Base-by-base conservation (phyloP, 2,113 vertebrate genomes). In the Ascaphus truei region DNA sequence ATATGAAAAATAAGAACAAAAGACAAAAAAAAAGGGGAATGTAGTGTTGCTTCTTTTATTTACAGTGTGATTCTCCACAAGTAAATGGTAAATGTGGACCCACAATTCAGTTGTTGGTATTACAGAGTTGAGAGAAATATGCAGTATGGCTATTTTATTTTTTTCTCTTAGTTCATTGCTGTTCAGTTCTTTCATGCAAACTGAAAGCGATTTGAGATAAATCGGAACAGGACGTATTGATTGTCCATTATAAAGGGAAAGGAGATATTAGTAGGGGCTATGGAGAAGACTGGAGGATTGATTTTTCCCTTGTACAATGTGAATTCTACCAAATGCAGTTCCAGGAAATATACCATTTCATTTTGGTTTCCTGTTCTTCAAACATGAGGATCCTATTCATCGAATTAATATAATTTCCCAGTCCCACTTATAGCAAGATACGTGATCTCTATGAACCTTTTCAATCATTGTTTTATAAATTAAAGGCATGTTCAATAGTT, bases 321-420 rank as follows among this genome's bases (percentile, higher is more conserved):
- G 20, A 27, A 37, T 37, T 37, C 10, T 37, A 37, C 7, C 7
- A 34, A 53, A 37, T 20, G 25, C 11, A 16, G 25, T 65, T 22
- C 62, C 62, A 65, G 62, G 47, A 65, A 65, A 41, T 52, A 31
- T 26, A 52, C 18, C 12, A 65, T 65, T 15, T n/a, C 6, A 39
- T 65, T 7, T 20, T 4, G 9, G 23, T 65, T 65, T 65, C 48
- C 62, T 65, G 31, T 39, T 26, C 31, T 52, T 16, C 20, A 23
- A 6, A 31, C 10, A 9, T 52, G 26, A 27, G 22, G 34, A 27
- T 52, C 31, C 20, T 22, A 23, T 37, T 52, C 39, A 51, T 36
- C 11, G 48, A 20, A 65, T 65, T 34, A 30, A 29, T 51, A 15
- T 51, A 51, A 30, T 43, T 30, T 36, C 43, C 22, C 29, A 27